Conservation (phyloP, 2,797 vertebrate genomes). For the Enteromius trimaculatus region DNA sequence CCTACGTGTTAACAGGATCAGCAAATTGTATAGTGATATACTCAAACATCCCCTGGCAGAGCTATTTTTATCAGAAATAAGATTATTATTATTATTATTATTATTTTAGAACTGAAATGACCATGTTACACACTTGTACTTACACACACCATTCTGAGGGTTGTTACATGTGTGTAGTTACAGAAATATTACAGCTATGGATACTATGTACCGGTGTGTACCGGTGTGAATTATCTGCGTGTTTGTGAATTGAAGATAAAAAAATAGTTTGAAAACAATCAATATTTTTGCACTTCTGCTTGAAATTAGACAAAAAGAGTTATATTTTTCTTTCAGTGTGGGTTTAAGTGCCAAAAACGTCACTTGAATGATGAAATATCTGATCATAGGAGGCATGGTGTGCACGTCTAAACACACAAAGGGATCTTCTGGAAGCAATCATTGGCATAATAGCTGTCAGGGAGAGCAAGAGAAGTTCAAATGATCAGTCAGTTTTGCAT, state of each 20-base stretch:
- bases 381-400: constrained; percentile 8
- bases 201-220: too few relatives aligned
- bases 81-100: not conserved
- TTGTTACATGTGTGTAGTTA: too few relatives aligned
- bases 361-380: constrained; percentile 7
- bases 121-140: too few relatives aligned
- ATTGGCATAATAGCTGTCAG: constrained; percentile 17
- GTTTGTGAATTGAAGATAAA: not conserved
- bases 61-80: not conserved
- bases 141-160: too few relatives aligned
- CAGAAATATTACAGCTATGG: too few relatives aligned
- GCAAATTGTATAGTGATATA: not conserved
- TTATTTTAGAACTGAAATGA: not conserved
- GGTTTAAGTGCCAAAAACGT: constrained; percentile 17
- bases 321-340: not conserved
- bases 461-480: constrained; percentile 4
- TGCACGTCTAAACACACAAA: constrained; percentile 20
- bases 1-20: not conserved
- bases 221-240: too few relatives aligned
- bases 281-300: not conserved
- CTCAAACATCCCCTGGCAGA: too few relatives aligned
- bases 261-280: not conserved
- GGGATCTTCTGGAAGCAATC: constrained; percentile 6
- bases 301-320: not conserved
- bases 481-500: constrained; percentile 61